Conservation (phyloP, 2,888 invertebrate genomes). For the Creontiades dilutus region DNA sequence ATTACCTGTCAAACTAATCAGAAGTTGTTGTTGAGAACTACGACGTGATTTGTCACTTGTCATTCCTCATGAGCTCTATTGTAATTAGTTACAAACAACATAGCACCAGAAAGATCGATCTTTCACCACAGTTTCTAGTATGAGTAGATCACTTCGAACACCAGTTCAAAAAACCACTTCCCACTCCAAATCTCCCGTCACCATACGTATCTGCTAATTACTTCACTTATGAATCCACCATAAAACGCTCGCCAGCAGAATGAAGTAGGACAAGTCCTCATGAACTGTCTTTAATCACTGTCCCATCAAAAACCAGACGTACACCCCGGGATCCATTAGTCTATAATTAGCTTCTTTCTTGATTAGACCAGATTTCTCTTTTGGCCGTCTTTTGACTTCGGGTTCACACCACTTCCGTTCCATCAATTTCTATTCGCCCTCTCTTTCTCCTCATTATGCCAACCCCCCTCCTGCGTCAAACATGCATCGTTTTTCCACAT, state of each 20-base stretch:
- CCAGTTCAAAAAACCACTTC: no score
- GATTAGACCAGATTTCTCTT: slow-evolving; percentile 1
- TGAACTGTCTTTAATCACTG: neutral
- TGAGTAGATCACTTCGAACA: no score
- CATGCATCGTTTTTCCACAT: neutral
- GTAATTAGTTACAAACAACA: no score
- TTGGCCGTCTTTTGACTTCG: neutral
- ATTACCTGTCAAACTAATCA: no score
- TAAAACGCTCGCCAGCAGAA: neutral
- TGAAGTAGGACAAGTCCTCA: neutral
- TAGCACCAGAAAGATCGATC: no score
- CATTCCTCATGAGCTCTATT: no score
- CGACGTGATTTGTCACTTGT: no score
- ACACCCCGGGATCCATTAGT: neutral
- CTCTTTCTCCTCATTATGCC: neutral
- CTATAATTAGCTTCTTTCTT: neutral
- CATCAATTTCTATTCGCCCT: neutral
- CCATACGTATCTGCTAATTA: no score
- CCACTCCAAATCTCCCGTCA: no score
- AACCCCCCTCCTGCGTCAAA: neutral
- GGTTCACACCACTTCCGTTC: neutral
- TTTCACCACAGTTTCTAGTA: no score
- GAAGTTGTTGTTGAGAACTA: no score
- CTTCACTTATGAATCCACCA: no score
- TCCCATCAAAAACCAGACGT: neutral